Percentiles rank a stretch among this genome's conserved stretches.
phyloP scores from a whole-genome alignment of 2,113 vertebrate genomes.

The Vulpes lagopus region DNA sequence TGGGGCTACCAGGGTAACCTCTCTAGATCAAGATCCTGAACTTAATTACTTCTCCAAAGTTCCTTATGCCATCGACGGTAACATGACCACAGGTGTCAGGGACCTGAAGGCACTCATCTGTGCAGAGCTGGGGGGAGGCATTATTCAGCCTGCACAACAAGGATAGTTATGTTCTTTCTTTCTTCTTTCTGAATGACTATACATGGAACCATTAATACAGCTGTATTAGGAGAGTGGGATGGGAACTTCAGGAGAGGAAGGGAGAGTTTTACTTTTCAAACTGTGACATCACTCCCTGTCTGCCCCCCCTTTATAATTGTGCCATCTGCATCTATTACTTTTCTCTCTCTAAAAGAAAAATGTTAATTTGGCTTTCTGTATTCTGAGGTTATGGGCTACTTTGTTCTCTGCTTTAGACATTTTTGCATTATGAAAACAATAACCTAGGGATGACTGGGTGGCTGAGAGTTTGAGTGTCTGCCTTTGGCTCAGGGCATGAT shows the following conservation, averaged over 20 bases:
- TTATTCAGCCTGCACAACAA: background rate
- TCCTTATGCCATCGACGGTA: background rate
- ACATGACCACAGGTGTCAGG: background rate
- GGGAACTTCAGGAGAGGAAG: background rate
- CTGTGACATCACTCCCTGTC: background rate
- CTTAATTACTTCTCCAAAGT: background rate
- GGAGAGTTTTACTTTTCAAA: background rate
- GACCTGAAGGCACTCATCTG: too few species aligned
- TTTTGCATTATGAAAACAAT: conserved; percentile 15
- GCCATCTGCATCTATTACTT: background rate
- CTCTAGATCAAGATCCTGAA: background rate
- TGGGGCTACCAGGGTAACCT: background rate
- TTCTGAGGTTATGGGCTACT: background rate
- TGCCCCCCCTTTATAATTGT: background rate
- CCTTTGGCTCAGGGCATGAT: too few species aligned
- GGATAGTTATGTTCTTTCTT: too few species aligned
- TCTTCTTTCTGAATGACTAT: background rate
- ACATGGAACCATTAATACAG: too few species aligned
- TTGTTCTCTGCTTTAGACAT: conserved; percentile 31
- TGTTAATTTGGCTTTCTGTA: conserved; percentile 36
- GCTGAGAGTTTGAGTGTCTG: too few species aligned
- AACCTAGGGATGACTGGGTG: too few species aligned
- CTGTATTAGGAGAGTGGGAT: background rate
- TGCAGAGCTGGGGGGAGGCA: fast-evolving
- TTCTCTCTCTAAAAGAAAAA: conserved; percentile 39